Percentiles rank a stretch among this genome's conserved stretches.
These are phyloP conservation scores for Gymnogyps californianus DNA, from an alignment of 2,113 vertebrate genomes.

Conservation along the genomic window DNA sequence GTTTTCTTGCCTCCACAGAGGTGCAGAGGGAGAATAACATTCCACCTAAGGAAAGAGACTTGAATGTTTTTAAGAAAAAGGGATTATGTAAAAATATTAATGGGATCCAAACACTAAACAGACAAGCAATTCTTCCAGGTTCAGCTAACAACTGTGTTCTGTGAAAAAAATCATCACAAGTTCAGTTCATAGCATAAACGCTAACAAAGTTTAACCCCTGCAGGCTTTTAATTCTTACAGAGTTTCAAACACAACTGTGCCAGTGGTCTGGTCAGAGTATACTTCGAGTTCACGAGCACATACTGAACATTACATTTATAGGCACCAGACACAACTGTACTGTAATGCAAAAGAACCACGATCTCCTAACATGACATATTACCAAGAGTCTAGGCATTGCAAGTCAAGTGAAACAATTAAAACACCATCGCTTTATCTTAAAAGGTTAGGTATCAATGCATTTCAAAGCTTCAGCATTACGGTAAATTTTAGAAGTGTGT, in stretches of 20 bases:
- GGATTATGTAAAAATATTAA: neutral
- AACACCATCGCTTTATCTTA: neutral
- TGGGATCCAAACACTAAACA: neutral
- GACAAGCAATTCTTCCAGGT: neutral
- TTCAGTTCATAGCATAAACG: neutral
- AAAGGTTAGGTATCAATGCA: neutral
- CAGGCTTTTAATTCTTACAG: neutral
- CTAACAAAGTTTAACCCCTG: neutral
- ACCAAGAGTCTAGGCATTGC: neutral
- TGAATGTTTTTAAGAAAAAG: neutral
- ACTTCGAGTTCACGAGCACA: neutral
- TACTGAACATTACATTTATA: neutral
- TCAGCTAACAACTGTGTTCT: neutral
- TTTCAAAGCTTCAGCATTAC: neutral
- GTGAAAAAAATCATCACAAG: neutral
- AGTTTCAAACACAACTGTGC: neutral
- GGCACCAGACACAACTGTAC: neutral
- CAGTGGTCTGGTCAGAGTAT: neutral
- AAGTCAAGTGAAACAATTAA: neutral
- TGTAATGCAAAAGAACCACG: neutral
- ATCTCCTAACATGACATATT: neutral
- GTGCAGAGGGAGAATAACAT: neutral
- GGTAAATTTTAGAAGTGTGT: neutral
- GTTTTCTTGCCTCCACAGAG: neutral
- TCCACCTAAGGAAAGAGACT: neutral